A percentile compares a stretch with the other conserved stretches of the same genome.
Evolutionary conservation across 2,888 invertebrate species (phyloP).

Genomic region (Cerceris ruficornis): DNA sequence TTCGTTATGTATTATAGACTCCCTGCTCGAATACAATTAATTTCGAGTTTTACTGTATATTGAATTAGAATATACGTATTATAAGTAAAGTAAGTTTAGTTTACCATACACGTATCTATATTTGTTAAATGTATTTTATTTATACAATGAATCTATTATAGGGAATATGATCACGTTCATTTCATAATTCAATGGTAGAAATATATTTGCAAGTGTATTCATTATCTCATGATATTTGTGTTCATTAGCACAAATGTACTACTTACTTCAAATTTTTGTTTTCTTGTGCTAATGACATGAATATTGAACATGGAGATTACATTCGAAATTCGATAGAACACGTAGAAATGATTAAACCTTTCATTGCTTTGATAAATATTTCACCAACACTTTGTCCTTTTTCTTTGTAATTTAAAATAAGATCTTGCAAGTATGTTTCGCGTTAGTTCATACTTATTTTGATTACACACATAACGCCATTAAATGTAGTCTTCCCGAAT

Average conservation of each 20-base stretch:
- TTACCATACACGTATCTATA: slow-evolving; percentile 17
- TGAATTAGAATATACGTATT: slow-evolving; percentile 23
- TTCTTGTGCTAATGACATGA: too few relatives aligned
- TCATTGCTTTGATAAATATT: too few relatives aligned
- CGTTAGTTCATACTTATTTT: background rate
- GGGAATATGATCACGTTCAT: slow-evolving; percentile 31
- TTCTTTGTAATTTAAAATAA: too few relatives aligned
- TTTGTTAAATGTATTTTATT: slow-evolving; percentile 41
- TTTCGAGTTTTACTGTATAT: slow-evolving; percentile 36
- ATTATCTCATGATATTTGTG: background rate
- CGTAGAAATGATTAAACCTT: too few relatives aligned
- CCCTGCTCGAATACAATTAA: slow-evolving; percentile 7
- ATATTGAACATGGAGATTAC: too few relatives aligned
- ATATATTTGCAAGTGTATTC: background rate
- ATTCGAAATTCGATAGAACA: too few relatives aligned
- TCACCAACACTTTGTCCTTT: too few relatives aligned
- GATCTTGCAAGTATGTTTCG: background rate
- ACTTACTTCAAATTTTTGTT: too few relatives aligned
- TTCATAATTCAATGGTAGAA: slow-evolving; percentile 13
- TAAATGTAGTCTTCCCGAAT: slow-evolving; percentile 1
- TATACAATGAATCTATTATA: slow-evolving; percentile 24
- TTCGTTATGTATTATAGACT: slow-evolving; percentile 34
- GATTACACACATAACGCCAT: background rate
- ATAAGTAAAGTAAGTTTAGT: slow-evolving; percentile 19
- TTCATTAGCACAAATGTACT: too few relatives aligned